Evolutionary conservation across 2,113 vertebrate species (phyloP), one percentile per base, ranked within the genome.

Genomic region (Manacus vitellinus): DNA sequence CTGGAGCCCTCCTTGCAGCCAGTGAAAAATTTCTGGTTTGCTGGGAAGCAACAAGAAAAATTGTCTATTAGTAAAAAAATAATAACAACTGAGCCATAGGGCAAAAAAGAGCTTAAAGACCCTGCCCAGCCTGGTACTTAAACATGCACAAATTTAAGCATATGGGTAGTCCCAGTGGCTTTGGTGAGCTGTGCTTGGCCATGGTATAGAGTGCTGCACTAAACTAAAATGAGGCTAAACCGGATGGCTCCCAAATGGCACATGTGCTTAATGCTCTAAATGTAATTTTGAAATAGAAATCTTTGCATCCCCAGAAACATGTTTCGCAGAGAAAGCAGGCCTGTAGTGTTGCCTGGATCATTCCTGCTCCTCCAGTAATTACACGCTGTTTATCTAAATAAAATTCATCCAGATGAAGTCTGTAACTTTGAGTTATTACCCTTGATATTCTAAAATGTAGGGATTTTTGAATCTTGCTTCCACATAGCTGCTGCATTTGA

Each of bases 321-420:
- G n/a, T 73, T 87, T 61, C 39, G 2, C 52, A 17, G 37, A 35
- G 73, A 30, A 95, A 78, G 72, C 76, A 75, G 74, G 31, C 61
- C 80, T 56, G 9, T 62, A 49, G 41, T 8, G 44, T 37, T 55
- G 81, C 82, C 71, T 83, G 41, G 37, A 4, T 80, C 52, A 63
- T 61, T 91, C 83, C 43, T 68, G 27, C 85, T 85, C n/a, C 44
- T 81, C 61, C 41, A 27, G 80, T 93, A 94, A 89, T 75, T 95
- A 28, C 7, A 1, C 68, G 83, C 68, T 84, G 79, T 95, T 91
- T 92, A 87, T 81, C 92, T 85, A 65, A 94, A 89, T 81, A 94
- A 85, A 85, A 85, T 56, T 92, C 39, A 77, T 62, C 77, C 88
- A 72, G 84, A 89, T 93, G 94, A 74, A 78, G 72, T 37, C 83